Evolutionary conservation across 2,888 invertebrate species (phyloP).

Genomic region (Cantharis lateralis): DNA sequence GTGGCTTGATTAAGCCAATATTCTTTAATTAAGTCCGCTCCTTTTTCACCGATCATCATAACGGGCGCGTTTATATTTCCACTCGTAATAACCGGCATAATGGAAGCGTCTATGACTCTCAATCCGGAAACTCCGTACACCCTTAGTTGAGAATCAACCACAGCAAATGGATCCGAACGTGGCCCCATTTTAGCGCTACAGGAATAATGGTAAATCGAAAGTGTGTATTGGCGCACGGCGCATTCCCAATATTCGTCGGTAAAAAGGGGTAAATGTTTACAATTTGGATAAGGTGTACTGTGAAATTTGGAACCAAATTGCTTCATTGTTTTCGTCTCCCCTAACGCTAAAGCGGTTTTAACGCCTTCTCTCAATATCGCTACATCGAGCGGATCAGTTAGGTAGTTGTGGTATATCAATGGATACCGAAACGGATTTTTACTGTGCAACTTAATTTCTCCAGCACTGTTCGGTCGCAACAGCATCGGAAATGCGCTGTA

Average conservation of each 20-base stretch:
- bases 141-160: conserved; percentile 76
- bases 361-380: conserved; percentile 83
- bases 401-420: conserved; percentile 87
- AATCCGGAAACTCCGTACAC: conserved; percentile 80
- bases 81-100: conserved; percentile 84
- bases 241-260: conserved; percentile 91
- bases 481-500: conserved; percentile 88
- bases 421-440: conserved; percentile 78
- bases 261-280: conserved; percentile 74
- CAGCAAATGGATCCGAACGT: conserved; percentile 73
- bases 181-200: conserved; percentile 88
- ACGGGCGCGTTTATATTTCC: conserved; percentile 86
- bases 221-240: conserved; percentile 79
- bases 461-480: conserved; percentile 85
- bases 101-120: conserved; percentile 82
- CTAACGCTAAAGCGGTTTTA: conserved; percentile 81
- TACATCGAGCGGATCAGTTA: conserved; percentile 85
- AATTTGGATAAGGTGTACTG: conserved; percentile 76
- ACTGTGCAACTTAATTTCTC: conserved; percentile 68
- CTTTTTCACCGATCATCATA: conserved; percentile 86
- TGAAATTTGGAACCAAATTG: conserved; percentile 80
- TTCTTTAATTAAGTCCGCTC: conserved; percentile 77
- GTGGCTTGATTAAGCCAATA: conserved; percentile 61
- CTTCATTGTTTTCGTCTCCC: conserved; percentile 77
- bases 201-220: conserved; percentile 87